These are phyloP conservation scores for Syndactyla subalaris DNA, from an alignment of 2,797 vertebrate genomes.

Conservation along the genomic window DNA sequence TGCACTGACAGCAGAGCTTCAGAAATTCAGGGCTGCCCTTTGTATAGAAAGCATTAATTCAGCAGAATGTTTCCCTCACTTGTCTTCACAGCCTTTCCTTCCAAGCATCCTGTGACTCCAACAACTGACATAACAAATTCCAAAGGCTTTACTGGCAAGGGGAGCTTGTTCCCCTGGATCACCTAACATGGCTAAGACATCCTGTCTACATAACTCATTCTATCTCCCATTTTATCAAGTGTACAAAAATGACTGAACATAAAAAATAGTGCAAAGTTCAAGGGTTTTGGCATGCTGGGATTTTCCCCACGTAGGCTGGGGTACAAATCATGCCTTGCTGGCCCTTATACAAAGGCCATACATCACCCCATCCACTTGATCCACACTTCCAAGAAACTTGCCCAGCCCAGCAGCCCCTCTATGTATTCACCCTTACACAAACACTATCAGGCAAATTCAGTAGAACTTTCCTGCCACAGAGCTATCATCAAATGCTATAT, in stretches of 20 bases:
- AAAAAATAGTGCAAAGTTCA: background rate
- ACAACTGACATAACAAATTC: background rate
- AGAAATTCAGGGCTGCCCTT: background rate
- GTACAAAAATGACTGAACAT: background rate
- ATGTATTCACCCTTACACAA: background rate
- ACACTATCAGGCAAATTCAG: background rate
- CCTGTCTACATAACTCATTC: background rate
- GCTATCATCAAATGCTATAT: background rate
- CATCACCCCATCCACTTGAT: background rate
- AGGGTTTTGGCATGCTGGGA: rapidly evolving
- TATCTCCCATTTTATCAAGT: background rate
- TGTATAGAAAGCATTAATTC: background rate
- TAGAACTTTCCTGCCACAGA: background rate
- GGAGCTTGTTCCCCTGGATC: background rate
- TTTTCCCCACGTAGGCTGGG: rapidly evolving
- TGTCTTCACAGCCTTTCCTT: background rate
- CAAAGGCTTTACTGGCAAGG: background rate
- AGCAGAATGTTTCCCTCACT: background rate
- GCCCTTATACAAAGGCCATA: background rate
- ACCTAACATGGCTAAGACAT: background rate
- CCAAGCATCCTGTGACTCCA: background rate
- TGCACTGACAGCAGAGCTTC: background rate
- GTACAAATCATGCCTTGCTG: background rate
- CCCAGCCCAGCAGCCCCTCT: background rate
- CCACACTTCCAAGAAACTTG: background rate